phyloP scores from a whole-genome alignment of 1,140 invertebrate species.

The Cyclina sinensis region DNA sequence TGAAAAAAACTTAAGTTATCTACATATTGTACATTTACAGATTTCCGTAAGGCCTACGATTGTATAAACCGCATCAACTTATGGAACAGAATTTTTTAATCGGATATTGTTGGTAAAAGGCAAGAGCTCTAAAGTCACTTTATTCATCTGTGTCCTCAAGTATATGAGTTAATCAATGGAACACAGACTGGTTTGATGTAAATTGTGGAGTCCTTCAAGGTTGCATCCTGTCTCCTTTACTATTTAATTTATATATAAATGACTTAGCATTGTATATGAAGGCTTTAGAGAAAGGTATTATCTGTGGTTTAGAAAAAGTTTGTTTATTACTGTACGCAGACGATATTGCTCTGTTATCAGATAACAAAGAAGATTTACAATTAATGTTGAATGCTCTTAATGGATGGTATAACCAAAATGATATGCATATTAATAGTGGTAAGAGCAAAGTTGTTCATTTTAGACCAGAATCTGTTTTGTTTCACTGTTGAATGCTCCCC shows the following conservation, averaged over 20 bases:
- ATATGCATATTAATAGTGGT: slow-evolving; percentile 12
- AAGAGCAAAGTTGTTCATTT: slow-evolving; percentile 50
- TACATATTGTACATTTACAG: slow-evolving; percentile 31
- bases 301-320: slow-evolving; percentile 6
- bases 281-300: slow-evolving; percentile 10
- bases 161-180: no score
- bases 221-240: slow-evolving; percentile 6
- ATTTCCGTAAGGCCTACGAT: slow-evolving; percentile 15
- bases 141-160: slow-evolving; percentile 17
- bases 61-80: background rate
- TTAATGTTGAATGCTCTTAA: slow-evolving; percentile 18
- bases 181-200: no score
- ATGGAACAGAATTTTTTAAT: background rate
- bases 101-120: background rate
- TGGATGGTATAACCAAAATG: slow-evolving; percentile 29
- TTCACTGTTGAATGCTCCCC: no score
- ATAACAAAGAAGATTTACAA: no score
- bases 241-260: slow-evolving; percentile 40
- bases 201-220: slow-evolving; percentile 7
- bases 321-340: slow-evolving; percentile 18
- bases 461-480: background rate
- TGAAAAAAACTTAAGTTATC: slow-evolving; percentile 21
- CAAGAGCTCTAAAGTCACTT: background rate
- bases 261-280: slow-evolving; percentile 25
- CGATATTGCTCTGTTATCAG: no score